phyloP scores from a whole-genome alignment of 2,113 vertebrate species.

The Rissa tridactyla region DNA sequence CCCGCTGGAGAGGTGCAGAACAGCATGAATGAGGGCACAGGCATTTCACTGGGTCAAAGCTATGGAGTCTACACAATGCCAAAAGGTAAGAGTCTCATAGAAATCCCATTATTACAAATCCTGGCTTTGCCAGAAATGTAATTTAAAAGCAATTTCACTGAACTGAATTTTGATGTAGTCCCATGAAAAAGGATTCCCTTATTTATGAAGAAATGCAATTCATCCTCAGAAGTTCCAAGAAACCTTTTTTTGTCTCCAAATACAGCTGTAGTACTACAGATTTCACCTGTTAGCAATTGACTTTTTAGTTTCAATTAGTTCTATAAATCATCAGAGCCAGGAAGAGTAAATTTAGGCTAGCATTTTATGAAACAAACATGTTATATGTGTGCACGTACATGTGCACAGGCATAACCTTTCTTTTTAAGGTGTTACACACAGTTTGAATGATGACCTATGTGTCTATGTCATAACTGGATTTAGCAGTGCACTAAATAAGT shows the following conservation, averaged over 20 bases:
- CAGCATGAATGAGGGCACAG: neutral
- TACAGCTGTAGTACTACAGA: neutral
- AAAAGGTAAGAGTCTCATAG: neutral
- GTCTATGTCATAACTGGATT: neutral
- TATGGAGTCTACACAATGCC: neutral
- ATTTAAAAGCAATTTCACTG: neutral
- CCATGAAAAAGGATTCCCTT: neutral
- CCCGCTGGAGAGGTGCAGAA: neutral
- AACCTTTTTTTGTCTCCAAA: neutral
- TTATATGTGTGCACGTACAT: rapidly evolving
- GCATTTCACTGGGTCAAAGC: neutral
- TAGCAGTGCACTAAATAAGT: neutral
- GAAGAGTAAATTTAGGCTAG: neutral
- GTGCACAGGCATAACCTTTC: neutral
- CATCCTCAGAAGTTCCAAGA: neutral
- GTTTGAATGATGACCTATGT: neutral
- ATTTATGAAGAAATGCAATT: neutral
- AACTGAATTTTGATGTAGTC: neutral
- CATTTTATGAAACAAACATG: neutral
- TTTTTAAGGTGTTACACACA: neutral
- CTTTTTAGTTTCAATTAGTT: neutral
- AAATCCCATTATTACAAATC: neutral
- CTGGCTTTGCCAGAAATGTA: neutral
- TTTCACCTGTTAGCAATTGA: neutral
- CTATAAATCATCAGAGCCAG: neutral